Conservation (phyloP, 2,113 vertebrate genomes). For the Ictalurus furcatus region DNA sequence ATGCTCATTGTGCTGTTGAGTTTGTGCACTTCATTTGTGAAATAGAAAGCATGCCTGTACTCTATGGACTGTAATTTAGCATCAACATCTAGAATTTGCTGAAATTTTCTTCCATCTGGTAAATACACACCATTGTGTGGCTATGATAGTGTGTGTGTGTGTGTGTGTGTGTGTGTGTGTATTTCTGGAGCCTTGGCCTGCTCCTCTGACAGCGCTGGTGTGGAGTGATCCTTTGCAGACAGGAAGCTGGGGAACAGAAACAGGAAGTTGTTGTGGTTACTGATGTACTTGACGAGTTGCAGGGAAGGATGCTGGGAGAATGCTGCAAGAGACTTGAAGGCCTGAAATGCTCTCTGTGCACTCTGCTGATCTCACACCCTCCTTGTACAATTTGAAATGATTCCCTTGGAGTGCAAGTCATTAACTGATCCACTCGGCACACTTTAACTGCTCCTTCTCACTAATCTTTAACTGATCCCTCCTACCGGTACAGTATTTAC, state of each 20-base stretch:
- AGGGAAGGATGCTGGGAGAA: constrained; percentile 49
- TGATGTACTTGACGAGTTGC: constrained; percentile 70
- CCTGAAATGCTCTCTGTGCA: neutral
- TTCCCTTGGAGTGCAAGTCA: neutral
- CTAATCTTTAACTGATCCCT: neutral
- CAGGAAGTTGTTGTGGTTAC: constrained; percentile 78
- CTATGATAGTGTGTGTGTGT: constrained; percentile 14
- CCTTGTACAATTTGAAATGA: neutral
- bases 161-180: neutral
- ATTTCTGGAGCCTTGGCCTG: constrained; percentile 9
- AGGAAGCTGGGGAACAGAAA: constrained; percentile 71
- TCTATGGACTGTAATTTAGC: neutral
- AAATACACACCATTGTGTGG: neutral
- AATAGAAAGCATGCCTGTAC: neutral
- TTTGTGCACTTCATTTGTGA: neutral
- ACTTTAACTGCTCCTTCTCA: neutral
- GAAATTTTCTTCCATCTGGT: neutral
- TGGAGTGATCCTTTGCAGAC: constrained; percentile 55
- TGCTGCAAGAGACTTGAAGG: constrained; percentile 14
- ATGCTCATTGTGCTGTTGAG: neutral
- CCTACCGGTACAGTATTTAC: neutral
- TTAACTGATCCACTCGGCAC: neutral
- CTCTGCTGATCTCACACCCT: neutral
- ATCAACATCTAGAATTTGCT: neutral
- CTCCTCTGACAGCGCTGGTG: constrained; percentile 42